Conservation (phyloP, 2,888 invertebrate genomes). For the Kuschelorhynchus macadamiae region DNA sequence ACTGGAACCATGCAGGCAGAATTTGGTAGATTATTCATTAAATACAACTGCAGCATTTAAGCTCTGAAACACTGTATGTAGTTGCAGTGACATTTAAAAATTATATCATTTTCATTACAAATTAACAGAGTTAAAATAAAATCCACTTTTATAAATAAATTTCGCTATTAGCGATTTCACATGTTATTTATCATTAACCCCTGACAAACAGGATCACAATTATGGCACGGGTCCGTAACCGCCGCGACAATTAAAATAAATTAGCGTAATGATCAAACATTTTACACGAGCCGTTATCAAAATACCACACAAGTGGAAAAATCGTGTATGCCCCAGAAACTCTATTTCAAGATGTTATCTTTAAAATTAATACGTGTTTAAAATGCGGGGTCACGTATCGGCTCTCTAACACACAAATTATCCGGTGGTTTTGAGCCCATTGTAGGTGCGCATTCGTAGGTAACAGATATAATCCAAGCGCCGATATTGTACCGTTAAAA, state of each 20-base stretch:
- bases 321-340: slow-evolving; percentile 33
- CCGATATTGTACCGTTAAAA: slow-evolving; percentile 31
- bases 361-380: slow-evolving; percentile 62
- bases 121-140: no score
- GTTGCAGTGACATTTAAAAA: no score
- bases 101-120: no score
- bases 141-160: no score
- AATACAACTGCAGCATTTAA: no score
- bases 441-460: slow-evolving; percentile 53
- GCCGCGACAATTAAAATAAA: not conserved
- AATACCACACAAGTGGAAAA: slow-evolving; percentile 37
- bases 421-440: slow-evolving; percentile 54
- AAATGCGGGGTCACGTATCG: slow-evolving; percentile 63
- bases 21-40: no score
- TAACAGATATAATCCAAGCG: slow-evolving; percentile 31
- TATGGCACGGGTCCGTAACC: no score
- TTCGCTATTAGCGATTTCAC: no score
- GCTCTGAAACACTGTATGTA: no score
- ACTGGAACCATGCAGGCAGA: no score
- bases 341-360: slow-evolving; percentile 60
- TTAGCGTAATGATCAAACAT: slow-evolving; percentile 8
- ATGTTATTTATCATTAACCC: no score
- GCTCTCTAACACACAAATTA: slow-evolving; percentile 54
- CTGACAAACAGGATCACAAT: no score
- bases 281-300: slow-evolving; percentile 33